phyloP scores from a whole-genome alignment of 2,888 invertebrate genomes.

The Crocallis elinguaria region DNA sequence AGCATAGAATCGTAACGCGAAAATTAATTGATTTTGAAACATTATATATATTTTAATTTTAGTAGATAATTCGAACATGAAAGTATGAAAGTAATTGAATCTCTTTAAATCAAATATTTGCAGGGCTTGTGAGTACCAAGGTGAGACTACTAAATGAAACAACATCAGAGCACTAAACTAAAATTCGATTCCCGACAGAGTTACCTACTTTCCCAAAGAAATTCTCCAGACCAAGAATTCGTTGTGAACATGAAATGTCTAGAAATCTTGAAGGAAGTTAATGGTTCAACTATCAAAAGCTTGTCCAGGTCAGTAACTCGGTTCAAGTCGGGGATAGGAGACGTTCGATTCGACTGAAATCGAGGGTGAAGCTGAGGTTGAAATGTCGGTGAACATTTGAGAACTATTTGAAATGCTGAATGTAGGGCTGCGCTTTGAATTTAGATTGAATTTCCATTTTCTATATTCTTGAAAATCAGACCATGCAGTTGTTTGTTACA shows the following conservation, averaged over 20 bases:
- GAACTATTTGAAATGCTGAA: conserved; percentile 23
- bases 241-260: conserved; percentile 18
- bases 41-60: no score
- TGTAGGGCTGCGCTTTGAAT: conserved; percentile 10
- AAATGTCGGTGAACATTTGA: conserved; percentile 30
- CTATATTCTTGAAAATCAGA: no score
- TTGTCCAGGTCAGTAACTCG: conserved; percentile 67
- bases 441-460: conserved; percentile 3
- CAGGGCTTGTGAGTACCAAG: no score
- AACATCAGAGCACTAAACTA: no score
- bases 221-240: conserved; percentile 3
- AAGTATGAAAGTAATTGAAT: no score
- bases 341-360: conserved; percentile 49
- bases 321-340: conserved; percentile 57
- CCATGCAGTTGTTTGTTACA: background rate
- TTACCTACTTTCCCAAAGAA: conserved; percentile 10
- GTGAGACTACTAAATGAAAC: no score
- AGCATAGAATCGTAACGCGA: no score
- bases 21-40: no score
- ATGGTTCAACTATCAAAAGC: conserved; percentile 68
- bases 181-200: conserved; percentile 19
- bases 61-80: no score
- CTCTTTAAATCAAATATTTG: no score
- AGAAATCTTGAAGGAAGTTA: conserved; percentile 51
- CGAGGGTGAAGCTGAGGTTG: conserved; percentile 51